Evolutionary conservation across 2,888 invertebrate genomes (phyloP), one percentile per base, ranked within the genome.

Genomic region (Octonoba sinensis): DNA sequence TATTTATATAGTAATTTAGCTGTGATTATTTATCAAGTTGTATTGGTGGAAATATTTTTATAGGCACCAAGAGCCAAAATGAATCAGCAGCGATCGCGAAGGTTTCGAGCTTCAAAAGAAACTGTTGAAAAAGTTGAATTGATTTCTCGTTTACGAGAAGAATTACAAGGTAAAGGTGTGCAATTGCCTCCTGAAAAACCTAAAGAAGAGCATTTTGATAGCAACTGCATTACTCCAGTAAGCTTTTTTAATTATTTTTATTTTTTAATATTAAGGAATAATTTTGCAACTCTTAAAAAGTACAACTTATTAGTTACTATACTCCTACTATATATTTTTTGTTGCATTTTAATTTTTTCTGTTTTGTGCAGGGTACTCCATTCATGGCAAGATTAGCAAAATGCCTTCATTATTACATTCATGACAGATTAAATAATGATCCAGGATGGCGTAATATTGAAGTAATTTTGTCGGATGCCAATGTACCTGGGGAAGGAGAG

Each of bases 51-150:
- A 27, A 2, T 60, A 44, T 15, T 62, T 27, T 56, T 85, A 18
- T 85, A 93, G 92, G 98, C 98, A 1, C 97, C 99, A 0, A 91
- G 99, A 87, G 99, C 99, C 0, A 99, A 99, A 90, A 99, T 99
- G 99, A 99, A 99, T 90, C 99, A 99, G 88, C 99, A 99, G 88
- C 91, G 99, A 76, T 98, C 98, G 0, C 92, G 99, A 85, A 92
- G 99, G 86, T 99, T 99, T 89, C 92, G 99, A 66, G 97, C 99
- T 0, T 95, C 98, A 0, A 99, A 99, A 88, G 99, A 99, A 89
- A 92, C 94, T 0, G 91, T 91, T 59, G 97, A 98, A 88, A 97
- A 97, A 89, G 92, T 94, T 36, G 91, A 93, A 22, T 96, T 97
- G 89, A 92, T 99, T 70, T 92, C 93, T 60, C 91, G 94, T 73